Base-by-base conservation (phyloP, 2,888 invertebrate species). In the Pimpla rufipes region DNA sequence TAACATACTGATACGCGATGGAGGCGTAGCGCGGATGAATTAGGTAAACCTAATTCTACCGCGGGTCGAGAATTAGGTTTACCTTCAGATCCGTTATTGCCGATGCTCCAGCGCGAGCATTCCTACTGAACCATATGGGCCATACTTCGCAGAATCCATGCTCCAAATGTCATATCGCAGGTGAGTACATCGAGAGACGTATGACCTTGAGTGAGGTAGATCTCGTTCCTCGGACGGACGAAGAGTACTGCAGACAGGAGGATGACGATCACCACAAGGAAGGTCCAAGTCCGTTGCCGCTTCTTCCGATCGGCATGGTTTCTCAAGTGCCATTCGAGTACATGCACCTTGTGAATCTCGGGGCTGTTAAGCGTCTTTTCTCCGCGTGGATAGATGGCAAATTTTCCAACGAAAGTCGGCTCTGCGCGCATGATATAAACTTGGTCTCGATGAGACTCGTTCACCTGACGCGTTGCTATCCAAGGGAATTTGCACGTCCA, bases 31-130 rank as follows among this genome's bases (percentile, higher is more conserved):
- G n/a, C n/a, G n/a, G n/a, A n/a, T n/a, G n/a, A n/a, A n/a, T n/a
- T n/a, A n/a, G n/a, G n/a, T n/a, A n/a, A n/a, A n/a, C n/a, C n/a
- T n/a, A n/a, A 29, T 5, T 37, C 0, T 74, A 77, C 57, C 23
- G 13, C 4, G 55, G 64, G 23, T 62, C 10, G 50, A 68, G n/a
- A 50, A 70, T 74, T 42, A 47, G 75, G 10, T 21, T 84, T n/a
- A 29, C 45, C 29, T 29, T 84, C 1, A 57, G 74, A 37, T 37
- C 68, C 47, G 76, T 85, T 29, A 83, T 85, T 47, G 83, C 82
- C 7, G 85, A 84, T 68, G 84, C 85, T 23, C 85, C 84, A 1
- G 84, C 84, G 29, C 40, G 84, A 40, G 80, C 82, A 5, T 80
- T 78, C 29, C 37, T 82, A 18, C 71, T 82, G 29, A 59, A 37